phyloP scores from a whole-genome alignment of 2,113 vertebrate species.

The Capreolus pygargus region DNA sequence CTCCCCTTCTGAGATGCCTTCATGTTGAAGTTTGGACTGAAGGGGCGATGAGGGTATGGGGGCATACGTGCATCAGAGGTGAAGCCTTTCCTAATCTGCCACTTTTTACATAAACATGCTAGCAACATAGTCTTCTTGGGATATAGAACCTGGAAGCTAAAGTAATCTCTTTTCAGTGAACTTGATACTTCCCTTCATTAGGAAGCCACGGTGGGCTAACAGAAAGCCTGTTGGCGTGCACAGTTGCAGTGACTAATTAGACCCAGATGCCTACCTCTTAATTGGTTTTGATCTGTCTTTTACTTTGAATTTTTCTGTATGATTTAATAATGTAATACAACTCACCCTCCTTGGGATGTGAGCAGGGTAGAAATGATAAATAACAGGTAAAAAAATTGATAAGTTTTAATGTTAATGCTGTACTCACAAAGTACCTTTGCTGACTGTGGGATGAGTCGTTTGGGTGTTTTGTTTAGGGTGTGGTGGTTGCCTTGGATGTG shows the following conservation, averaged over 20 bases:
- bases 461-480: background rate
- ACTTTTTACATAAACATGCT: background rate
- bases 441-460: background rate
- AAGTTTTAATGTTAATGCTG: background rate
- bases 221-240: background rate
- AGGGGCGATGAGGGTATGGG: background rate
- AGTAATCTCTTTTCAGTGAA: conserved; percentile 46
- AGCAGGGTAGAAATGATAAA: conserved; percentile 39
- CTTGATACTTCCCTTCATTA: background rate
- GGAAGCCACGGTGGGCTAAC: background rate
- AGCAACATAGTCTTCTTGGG: background rate
- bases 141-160: conserved; percentile 21
- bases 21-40: background rate
- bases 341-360: conserved; percentile 33
- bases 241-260: conserved; percentile 47
- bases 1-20: background rate
- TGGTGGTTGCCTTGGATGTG: background rate
- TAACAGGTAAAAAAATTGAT: conserved; percentile 12
- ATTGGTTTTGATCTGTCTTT: conserved; percentile 64
- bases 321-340: conserved; percentile 56
- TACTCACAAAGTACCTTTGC: background rate
- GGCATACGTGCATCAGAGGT: background rate
- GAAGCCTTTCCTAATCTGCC: background rate
- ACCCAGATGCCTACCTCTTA: conserved; percentile 49
- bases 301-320: conserved; percentile 48